Conservation (phyloP, 2,888 invertebrate genomes). For the Amblyjoppa fuscipennis region DNA sequence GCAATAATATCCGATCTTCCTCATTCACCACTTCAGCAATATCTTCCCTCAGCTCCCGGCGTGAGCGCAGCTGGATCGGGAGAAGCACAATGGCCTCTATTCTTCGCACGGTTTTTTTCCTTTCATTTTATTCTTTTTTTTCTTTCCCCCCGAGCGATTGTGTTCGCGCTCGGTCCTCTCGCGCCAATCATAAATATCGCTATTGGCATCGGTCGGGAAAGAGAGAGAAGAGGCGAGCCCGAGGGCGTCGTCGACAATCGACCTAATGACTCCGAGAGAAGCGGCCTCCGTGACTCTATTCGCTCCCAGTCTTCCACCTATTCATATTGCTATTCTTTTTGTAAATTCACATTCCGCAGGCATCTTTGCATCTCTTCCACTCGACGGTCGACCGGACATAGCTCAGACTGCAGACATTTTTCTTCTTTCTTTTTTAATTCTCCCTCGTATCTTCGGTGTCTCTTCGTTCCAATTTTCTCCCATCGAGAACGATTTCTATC, state of each 20-base stretch:
- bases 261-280: constrained; percentile 64
- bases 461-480: background rate
- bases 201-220: constrained; percentile 62
- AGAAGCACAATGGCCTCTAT: constrained; percentile 67
- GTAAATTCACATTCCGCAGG: background rate
- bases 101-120: constrained; percentile 56
- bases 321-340: constrained; percentile 46
- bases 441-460: constrained; percentile 6
- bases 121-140: constrained; percentile 36
- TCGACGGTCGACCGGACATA: background rate
- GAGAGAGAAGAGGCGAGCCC: background rate
- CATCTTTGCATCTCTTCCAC: background rate
- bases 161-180: constrained; percentile 5
- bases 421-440: background rate
- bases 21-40: constrained; percentile 34
- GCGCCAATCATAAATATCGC: constrained; percentile 61
- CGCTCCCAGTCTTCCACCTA: constrained; percentile 27
- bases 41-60: constrained; percentile 20
- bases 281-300: constrained; percentile 54
- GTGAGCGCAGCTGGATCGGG: constrained; percentile 19
- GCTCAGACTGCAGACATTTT: background rate
- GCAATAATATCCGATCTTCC: constrained; percentile 65
- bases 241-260: constrained; percentile 60
- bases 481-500: constrained; percentile 26
- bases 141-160: constrained; percentile 40